Conservation (phyloP, 2,113 vertebrate species). For the Hippoglossus stenolepis region DNA sequence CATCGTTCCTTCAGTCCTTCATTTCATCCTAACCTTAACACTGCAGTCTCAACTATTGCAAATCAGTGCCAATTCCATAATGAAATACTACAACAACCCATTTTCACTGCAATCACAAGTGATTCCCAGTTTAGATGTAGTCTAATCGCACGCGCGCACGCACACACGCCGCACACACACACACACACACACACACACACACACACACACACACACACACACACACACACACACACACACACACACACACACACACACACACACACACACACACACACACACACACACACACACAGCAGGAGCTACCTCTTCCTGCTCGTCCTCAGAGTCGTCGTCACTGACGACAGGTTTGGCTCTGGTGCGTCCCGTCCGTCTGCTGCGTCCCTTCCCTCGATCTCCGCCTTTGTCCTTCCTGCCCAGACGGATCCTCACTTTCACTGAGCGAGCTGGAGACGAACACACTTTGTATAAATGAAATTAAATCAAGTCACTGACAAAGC, state of each 20-base stretch:
- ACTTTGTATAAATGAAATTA: not conserved
- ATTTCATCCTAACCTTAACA: no score
- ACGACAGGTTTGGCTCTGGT: slow-evolving; percentile 92
- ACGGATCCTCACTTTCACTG: slow-evolving; percentile 94
- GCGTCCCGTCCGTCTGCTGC: slow-evolving; percentile 86
- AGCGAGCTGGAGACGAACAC: slow-evolving; percentile 83
- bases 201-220: no score
- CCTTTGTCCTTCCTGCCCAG: slow-evolving; percentile 91
- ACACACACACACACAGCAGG: not conserved
- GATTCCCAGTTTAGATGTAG: no score
- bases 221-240: not conserved
- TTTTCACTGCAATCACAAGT: no score
- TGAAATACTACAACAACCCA: not conserved
- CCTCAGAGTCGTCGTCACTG: slow-evolving; percentile 95
- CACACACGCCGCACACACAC: no score
- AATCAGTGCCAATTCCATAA: not conserved
- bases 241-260: no score
- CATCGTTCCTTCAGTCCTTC: no score
- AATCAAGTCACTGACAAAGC: not conserved
- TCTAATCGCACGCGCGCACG: not conserved
- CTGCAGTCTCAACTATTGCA: no score
- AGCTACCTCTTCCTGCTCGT: slow-evolving; percentile 93
- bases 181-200: no score
- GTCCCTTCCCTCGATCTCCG: slow-evolving; percentile 85
- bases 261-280: no score